Evolutionary conservation across 1,140 invertebrate genomes (phyloP).

Genomic region (Drosophila ironensis): DNA sequence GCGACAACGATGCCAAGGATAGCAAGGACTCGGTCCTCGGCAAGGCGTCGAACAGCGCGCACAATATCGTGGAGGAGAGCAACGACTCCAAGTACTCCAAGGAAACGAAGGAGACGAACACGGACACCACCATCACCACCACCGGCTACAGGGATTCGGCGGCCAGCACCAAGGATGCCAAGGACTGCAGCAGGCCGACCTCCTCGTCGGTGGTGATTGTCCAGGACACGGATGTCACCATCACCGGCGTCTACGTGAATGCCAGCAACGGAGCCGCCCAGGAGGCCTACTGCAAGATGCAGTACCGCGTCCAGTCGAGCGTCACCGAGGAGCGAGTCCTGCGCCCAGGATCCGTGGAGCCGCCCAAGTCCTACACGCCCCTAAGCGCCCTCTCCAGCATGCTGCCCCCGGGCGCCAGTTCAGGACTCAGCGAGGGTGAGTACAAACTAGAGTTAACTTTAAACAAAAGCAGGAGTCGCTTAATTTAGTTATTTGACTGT

Average conservation of each 20-base stretch:
- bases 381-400: constrained; percentile 92
- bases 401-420: constrained; percentile 88
- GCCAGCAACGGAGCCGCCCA: constrained; percentile 89
- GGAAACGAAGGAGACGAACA: constrained; percentile 85
- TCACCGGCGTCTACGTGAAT: constrained; percentile 91
- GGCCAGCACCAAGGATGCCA: constrained; percentile 73
- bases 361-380: constrained; percentile 90
- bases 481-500: no score
- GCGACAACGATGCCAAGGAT: constrained; percentile 36
- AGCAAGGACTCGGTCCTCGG: constrained; percentile 47
- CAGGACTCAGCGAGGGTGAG: constrained; percentile 68
- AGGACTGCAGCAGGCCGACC: constrained; percentile 74
- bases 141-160: constrained; percentile 69
- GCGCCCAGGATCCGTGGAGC: constrained; percentile 90
- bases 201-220: constrained; percentile 86
- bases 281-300: constrained; percentile 92
- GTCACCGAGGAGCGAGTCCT: constrained; percentile 81
- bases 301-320: constrained; percentile 85
- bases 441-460: no score
- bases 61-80: constrained; percentile 73
- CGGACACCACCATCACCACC: constrained; percentile 75
- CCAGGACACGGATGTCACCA: constrained; percentile 92
- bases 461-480: no score
- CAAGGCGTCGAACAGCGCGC: constrained; percentile 81
- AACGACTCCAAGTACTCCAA: constrained; percentile 83